phyloP scores from a whole-genome alignment of 2,797 vertebrate species.

The Anomalospiza imberbis region DNA sequence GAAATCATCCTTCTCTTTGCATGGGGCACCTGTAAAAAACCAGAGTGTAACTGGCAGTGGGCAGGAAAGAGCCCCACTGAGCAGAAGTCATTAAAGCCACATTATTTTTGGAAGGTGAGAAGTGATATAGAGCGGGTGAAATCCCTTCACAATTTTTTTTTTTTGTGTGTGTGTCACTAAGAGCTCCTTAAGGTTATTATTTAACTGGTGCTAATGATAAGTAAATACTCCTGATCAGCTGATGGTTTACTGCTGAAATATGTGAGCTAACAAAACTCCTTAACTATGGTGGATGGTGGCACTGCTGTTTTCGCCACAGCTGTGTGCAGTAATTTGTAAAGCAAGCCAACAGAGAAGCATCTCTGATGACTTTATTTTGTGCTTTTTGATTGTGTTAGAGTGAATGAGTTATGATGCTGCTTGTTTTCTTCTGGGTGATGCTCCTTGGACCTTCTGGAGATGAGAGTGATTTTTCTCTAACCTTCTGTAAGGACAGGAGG shows the following conservation, averaged over 20 bases:
- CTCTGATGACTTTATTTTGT: not conserved
- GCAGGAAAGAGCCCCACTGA: not conserved
- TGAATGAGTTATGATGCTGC: not conserved
- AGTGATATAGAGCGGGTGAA: not conserved
- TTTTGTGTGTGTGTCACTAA: not conserved
- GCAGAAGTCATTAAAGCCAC: not conserved
- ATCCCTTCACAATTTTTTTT: not conserved
- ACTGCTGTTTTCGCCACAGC: not conserved
- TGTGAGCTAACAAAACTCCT: not conserved
- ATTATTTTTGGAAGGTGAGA: not conserved
- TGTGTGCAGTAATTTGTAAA: not conserved
- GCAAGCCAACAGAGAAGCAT: not conserved
- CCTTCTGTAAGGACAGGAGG: not conserved
- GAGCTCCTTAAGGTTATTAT: not conserved
- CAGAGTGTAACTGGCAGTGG: accelerated
- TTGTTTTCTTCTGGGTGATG: not conserved
- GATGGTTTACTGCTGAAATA: not conserved
- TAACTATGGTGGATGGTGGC: accelerated
- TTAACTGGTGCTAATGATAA: not conserved
- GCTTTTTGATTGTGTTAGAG: not conserved
- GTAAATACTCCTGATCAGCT: not conserved
- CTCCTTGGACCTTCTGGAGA: not conserved
- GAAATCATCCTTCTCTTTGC: not conserved
- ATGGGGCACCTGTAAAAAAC: not conserved
- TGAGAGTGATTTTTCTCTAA: not conserved